Percentiles rank a stretch among this genome's conserved stretches.
Evolutionary conservation across 1,140 invertebrate species (phyloP).

Genomic region (Drosophila erecta): DNA sequence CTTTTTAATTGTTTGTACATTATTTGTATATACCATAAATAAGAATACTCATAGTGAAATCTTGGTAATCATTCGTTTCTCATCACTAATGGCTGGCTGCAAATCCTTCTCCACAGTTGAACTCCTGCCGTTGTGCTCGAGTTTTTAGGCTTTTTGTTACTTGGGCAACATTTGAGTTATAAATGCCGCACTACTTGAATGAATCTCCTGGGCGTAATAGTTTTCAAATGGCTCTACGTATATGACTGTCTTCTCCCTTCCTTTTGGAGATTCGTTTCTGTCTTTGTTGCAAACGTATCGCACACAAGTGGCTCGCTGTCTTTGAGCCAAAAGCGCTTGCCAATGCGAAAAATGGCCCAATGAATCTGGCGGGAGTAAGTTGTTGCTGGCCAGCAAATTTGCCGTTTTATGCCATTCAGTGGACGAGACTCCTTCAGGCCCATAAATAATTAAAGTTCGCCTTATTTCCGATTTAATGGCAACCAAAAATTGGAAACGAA

Average conservation of each 20-base stretch:
- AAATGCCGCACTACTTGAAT: slow-evolving; percentile 81
- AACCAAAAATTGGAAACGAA: slow-evolving; percentile 15
- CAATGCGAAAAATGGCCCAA: slow-evolving; percentile 52
- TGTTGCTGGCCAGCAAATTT: slow-evolving; percentile 53
- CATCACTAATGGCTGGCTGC: slow-evolving; percentile 45
- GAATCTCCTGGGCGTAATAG: slow-evolving; percentile 80
- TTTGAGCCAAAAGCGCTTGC: slow-evolving; percentile 38
- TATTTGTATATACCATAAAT: no score
- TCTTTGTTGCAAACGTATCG: slow-evolving; percentile 54
- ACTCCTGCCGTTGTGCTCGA: slow-evolving; percentile 18
- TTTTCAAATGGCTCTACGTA: slow-evolving; percentile 75
- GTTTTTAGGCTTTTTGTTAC: slow-evolving; percentile 50
- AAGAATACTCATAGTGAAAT: neutral
- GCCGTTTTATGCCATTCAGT: slow-evolving; percentile 62
- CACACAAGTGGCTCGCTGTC: slow-evolving; percentile 49
- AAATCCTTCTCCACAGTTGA: slow-evolving; percentile 31
- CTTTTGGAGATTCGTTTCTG: slow-evolving; percentile 17
- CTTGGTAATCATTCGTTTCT: slow-evolving; percentile 8
- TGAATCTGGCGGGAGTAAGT: slow-evolving; percentile 15
- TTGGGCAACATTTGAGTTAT: slow-evolving; percentile 73
- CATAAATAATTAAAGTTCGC: slow-evolving; percentile 41
- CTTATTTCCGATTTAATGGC: slow-evolving; percentile 29
- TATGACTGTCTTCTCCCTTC: slow-evolving; percentile 16
- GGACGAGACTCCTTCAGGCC: slow-evolving; percentile 15
- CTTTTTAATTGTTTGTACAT: no score